These are phyloP conservation scores for Stegana nigrithorax DNA, from an alignment of 2,888 invertebrate species.

Conservation along the genomic window DNA sequence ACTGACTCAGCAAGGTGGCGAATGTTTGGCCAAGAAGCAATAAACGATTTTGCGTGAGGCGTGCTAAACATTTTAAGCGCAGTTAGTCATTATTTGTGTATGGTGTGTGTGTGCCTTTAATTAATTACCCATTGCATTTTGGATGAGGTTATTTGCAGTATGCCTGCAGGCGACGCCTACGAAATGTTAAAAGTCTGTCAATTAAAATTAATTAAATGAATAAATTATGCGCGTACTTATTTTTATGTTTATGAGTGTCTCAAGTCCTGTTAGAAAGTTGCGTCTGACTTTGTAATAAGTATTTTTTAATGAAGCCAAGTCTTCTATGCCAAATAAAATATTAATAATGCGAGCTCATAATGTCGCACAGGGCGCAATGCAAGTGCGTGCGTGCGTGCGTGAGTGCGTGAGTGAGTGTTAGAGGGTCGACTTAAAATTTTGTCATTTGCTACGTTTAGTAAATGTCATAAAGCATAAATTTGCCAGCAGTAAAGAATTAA, in stretches of 20 bases:
- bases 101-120: background rate
- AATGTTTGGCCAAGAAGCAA: too few species aligned
- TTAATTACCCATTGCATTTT: too few species aligned
- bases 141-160: too few species aligned
- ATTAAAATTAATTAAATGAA: constrained; percentile 14
- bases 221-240: background rate
- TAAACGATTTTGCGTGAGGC: background rate
- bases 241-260: background rate
- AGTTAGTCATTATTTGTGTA: background rate
- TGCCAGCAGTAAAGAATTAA: background rate
- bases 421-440: too few species aligned
- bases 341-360: background rate
- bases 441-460: too few species aligned
- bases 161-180: too few species aligned
- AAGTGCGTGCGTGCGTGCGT: background rate
- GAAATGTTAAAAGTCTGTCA: background rate
- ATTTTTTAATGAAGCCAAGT: background rate
- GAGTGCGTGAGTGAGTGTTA: too few species aligned
- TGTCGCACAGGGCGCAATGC: background rate
- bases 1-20: too few species aligned
- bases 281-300: background rate
- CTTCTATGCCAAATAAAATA: background rate
- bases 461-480: background rate
- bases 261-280: background rate
- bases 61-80: background rate